phyloP scores from a whole-genome alignment of 2,888 invertebrate species.

The Tetranychus truncatus region DNA sequence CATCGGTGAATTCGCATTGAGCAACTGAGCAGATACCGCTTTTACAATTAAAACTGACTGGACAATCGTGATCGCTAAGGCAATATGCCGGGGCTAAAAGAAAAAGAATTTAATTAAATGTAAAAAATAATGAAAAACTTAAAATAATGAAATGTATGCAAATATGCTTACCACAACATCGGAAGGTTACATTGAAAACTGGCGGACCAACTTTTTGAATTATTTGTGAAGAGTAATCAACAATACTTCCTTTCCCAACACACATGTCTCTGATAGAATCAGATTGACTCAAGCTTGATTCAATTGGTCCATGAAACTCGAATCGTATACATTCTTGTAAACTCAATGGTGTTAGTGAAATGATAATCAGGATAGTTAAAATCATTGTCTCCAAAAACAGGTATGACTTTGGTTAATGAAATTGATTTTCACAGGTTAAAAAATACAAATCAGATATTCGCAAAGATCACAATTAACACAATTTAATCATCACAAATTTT shows the following conservation, averaged over 20 bases:
- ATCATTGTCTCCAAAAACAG: too few relatives aligned
- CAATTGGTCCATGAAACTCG: background rate
- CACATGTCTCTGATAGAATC: background rate
- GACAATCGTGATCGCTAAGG: background rate
- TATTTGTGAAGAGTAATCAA: background rate
- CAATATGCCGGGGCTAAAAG: background rate
- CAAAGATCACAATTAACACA: too few relatives aligned
- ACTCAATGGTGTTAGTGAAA: background rate
- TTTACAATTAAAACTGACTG: conserved; percentile 3
- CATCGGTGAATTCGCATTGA: background rate
- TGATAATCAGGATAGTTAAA: too few relatives aligned
- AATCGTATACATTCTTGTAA: background rate
- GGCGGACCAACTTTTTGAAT: background rate
- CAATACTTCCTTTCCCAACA: background rate
- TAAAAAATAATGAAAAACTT: too few relatives aligned
- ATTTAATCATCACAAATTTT: too few relatives aligned
- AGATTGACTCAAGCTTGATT: background rate
- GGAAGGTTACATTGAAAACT: background rate
- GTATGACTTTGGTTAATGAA: too few relatives aligned
- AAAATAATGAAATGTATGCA: too few relatives aligned
- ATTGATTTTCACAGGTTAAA: too few relatives aligned
- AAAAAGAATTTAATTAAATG: too few relatives aligned
- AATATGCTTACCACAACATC: background rate
- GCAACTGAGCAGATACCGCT: background rate
- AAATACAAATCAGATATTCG: too few relatives aligned